Evolutionary conservation across 2,888 invertebrate species (phyloP), one percentile per base, ranked within the genome.

Genomic region (Furcula furcula): DNA sequence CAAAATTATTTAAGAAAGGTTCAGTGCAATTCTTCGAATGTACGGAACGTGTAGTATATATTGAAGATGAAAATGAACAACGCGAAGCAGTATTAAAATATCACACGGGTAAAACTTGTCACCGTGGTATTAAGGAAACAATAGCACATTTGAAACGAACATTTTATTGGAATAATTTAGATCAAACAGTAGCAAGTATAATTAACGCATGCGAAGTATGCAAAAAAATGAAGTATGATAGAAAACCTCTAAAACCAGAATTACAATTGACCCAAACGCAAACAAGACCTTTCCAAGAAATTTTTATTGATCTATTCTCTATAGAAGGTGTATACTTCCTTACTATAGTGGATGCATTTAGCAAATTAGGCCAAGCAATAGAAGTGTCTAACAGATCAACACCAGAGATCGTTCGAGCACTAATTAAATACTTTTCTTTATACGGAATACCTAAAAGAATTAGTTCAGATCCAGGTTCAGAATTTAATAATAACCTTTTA

Each of bases 401-500:
- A 4, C 50, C 53, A 1, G 55, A 59, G 50, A 42, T 56, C n/a
- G 36, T 56, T 4, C 38, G 39, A 36, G 48, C 57, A 2, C 16
- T 64, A 13, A 40, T 61, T 3, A 58, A 55, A 31, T 59, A 54
- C 21, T 59, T 59, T 14, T 49, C 45, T 5, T 29, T 39, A 3
- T 59, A 62, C 10, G 56, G 56, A 1, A 13, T 34, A 4, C 55
- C 56, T 0, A 19, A 10, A 2, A 57, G 40, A 44, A 56, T 64
- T 5, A 57, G 44, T 31, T 27, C 29, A 4, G 60, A 65, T 14
- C 41, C 60, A 0, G 60, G 59, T 0, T 22, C 53, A 0, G 60
- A 66, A 52, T 67, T 60, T 20, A 64, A 63, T 9, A 65, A 62
- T 18, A 25, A 27, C 0, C n/a, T 55, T 13, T 13, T 51, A 13